Evolutionary conservation across 1,140 invertebrate genomes (phyloP).

Genomic region (Euura lappo): DNA sequence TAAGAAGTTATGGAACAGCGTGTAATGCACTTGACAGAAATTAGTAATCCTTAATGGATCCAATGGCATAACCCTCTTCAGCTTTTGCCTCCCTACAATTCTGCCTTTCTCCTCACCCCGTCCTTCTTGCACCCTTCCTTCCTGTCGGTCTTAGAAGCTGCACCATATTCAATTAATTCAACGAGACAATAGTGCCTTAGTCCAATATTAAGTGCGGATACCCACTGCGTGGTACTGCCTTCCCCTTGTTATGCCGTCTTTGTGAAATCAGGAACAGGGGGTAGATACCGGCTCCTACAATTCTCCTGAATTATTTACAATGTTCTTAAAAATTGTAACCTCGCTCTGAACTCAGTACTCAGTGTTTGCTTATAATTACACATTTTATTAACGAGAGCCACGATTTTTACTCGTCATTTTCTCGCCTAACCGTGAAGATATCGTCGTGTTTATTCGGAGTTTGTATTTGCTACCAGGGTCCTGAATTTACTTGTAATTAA

Average conservation of each 20-base stretch:
- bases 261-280: background rate
- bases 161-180: slow-evolving; percentile 15
- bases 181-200: slow-evolving; percentile 12
- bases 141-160: slow-evolving; percentile 10
- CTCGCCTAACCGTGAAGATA: background rate
- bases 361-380: background rate
- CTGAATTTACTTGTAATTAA: slow-evolving; percentile 5
- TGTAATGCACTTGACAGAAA: slow-evolving; percentile 42
- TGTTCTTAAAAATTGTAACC: background rate
- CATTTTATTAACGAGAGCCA: background rate
- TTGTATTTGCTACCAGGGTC: background rate
- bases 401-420: background rate
- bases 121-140: background rate
- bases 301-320: background rate
- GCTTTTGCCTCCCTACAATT: background rate
- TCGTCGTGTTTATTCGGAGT: background rate
- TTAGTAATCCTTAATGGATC: slow-evolving; percentile 48
- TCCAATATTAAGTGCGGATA: slow-evolving; percentile 5
- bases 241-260: slow-evolving; percentile 1
- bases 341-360: background rate
- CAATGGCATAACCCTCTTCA: slow-evolving; percentile 14
- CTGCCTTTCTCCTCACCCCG: background rate
- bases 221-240: background rate
- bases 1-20: background rate
- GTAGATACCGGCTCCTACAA: background rate